Base-by-base conservation (phyloP, 1,140 invertebrate genomes). In the Ooceraea biroi region DNA sequence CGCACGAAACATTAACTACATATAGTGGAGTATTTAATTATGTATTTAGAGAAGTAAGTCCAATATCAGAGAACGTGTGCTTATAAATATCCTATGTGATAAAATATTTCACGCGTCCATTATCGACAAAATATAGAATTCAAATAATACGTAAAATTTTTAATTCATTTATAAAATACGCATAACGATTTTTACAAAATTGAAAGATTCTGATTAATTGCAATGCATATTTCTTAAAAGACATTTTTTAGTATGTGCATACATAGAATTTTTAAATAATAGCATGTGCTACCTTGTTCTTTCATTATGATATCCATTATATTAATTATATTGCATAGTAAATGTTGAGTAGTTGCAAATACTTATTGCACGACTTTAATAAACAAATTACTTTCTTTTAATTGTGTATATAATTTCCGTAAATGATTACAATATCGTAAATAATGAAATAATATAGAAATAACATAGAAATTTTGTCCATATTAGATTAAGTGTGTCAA, bases 11-110 rank as follows among this genome's bases (percentile, higher is more conserved):
- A 55, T 66, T 19, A 14, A 50, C 1, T 0, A 52, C 1, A 50
- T 27, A 52, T 52, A n/a, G n/a, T n/a, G n/a, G 36, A 77, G 12
- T 52, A 77, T 41, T 52, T 41, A 68, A 19, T 77, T 77, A 77
- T 12, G 11, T 77, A 65, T 25, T 73, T 7, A 63, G n/a, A n/a
- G n/a, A n/a, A n/a, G 52, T 22, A 66, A 10, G 7, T 0, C 27
- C 2, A 1, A 76, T 25, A 52, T 48, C 71, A 61, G 27, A 76
- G 36, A 48, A n/a, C 7, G 5, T 25, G 17, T 14, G 12, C 57
- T 55, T 58, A 58, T 27, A 1, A 76, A 76, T 65, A 78, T 17
- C 36, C n/a, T 44, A 41, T 17, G 36, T 1, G 12, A 78, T 68
- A 27, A 78, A 78, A 19, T 66, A 55, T 78, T 69, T 1, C 17